Base-by-base conservation (phyloP, 2,888 invertebrate genomes). In the Ochropacha duplaris region DNA sequence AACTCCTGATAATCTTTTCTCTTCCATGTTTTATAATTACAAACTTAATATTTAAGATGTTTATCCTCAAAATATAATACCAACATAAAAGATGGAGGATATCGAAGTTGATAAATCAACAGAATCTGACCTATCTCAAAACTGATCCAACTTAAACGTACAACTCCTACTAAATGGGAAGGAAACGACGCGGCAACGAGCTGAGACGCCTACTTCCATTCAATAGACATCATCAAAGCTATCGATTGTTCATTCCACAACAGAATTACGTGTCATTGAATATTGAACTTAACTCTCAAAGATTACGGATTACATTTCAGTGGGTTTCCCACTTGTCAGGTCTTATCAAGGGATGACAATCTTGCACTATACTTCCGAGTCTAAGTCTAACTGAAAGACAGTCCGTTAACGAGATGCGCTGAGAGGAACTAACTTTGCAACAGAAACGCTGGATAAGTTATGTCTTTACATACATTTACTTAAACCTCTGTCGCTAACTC, bases 401-500 rank as follows among this genome's bases (percentile, higher is more conserved):
- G 50, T 56, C 26, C 55, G 51, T 54, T 54, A 50, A 28, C 49
- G 24, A 60, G 55, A 58, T 55, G 19, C 54, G 52, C 22, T 49
- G 34, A 19, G 55, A 44, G 55, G 44, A 56, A 14, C 57, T 54
- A 57, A 59, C 50, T 16, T 62, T 49, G 31, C 26, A 56, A 54
- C 44, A 57, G 52, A 52, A 52, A 59, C 56, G 58, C 24, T 36
- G 55, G 22, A 55, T 60, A 59, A 62, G 56, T 64, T 59, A 22
- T 54, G 50, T 36, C 55, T 56, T 57, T 58, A 60, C 61, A 60
- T 64, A 56, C 52, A 64, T 62, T 62, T 50, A 52, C 61, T 49
- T 60, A 55, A 62, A 56, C 57, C 55, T 49, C 54, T 56, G 52
- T 60, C 19, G 19, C 44, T 54, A 54, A 57, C 57, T 54, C 26